phyloP scores from a whole-genome alignment of 2,888 invertebrate genomes.

The Tenthredo livida region DNA sequence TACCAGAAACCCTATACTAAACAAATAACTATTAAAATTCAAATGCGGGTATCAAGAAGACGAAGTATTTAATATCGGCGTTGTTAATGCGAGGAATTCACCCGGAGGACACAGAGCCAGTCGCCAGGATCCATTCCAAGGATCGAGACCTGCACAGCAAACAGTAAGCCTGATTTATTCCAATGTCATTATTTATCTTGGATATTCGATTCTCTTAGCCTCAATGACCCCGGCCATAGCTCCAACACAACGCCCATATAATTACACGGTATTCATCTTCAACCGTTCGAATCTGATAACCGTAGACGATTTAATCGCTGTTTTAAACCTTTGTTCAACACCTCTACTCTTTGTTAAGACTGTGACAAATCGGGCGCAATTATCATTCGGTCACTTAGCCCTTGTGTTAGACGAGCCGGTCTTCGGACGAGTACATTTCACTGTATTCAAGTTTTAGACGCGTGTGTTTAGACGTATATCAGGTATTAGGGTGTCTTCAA shows the following conservation, averaged over 20 bases:
- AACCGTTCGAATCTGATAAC: constrained; percentile 30
- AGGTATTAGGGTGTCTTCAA: no score
- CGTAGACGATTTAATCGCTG: constrained; percentile 45
- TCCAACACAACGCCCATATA: not conserved
- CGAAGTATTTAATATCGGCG: not conserved
- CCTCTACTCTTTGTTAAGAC: constrained; percentile 25
- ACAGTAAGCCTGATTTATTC: constrained; percentile 41
- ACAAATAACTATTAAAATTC: constrained; percentile 25
- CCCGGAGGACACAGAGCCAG: no score
- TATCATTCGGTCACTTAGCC: constrained; percentile 20
- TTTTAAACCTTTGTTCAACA: constrained; percentile 28
- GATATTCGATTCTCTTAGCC: constrained; percentile 1
- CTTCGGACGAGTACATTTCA: not conserved
- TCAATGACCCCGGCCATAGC: not conserved
- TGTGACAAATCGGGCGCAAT: constrained; percentile 39
- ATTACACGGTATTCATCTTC: constrained; percentile 42
- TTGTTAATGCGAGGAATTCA: not conserved
- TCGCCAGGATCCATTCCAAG: not conserved
- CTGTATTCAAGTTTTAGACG: no score
- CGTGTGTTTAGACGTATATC: no score
- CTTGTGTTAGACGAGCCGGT: not conserved
- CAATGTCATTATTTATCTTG: constrained; percentile 52
- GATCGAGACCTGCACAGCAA: not conserved
- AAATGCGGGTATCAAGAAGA: not conserved
- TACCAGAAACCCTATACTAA: not conserved